phyloP scores from a whole-genome alignment of 2,888 invertebrate species.

The Cryptocephalus moraei region DNA sequence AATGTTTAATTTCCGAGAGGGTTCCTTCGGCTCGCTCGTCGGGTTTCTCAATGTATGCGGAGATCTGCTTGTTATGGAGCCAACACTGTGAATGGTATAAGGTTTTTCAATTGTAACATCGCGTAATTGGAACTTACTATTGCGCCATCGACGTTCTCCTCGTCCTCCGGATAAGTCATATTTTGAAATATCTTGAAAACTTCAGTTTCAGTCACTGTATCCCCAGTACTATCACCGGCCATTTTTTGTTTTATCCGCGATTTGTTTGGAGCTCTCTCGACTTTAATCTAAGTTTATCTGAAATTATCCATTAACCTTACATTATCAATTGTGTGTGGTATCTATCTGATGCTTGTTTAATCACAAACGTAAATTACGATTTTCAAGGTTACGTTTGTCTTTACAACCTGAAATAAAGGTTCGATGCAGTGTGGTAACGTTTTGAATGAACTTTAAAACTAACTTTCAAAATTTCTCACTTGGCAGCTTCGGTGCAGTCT shows the following conservation, averaged over 20 bases:
- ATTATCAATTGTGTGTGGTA: neutral
- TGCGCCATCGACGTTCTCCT: constrained; percentile 21
- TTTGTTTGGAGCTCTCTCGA: neutral
- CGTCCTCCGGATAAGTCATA: constrained; percentile 28
- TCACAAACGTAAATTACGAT: too few species aligned
- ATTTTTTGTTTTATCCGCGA: constrained; percentile 5
- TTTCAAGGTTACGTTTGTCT: too few species aligned
- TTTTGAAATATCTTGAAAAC: constrained; percentile 22
- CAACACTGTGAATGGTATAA: constrained; percentile 22
- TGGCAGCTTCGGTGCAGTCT: too few species aligned
- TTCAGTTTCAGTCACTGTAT: constrained; percentile 4
- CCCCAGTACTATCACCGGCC: too few species aligned
- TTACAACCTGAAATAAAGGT: too few species aligned
- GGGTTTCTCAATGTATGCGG: constrained; percentile 14
- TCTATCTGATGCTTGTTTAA: neutral
- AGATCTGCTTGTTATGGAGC: constrained; percentile 21
- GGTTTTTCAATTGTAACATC: neutral
- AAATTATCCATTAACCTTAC: neutral
- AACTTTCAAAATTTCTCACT: too few species aligned
- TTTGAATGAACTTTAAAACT: too few species aligned
- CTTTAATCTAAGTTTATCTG: neutral
- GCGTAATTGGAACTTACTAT: constrained; percentile 18
- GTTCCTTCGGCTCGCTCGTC: constrained; percentile 8
- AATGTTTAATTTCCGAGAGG: constrained; percentile 10
- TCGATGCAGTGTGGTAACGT: too few species aligned